Evolutionary conservation across 2,113 vertebrate species (phyloP).

Genomic region (Gasterosteus nipponicus): DNA sequence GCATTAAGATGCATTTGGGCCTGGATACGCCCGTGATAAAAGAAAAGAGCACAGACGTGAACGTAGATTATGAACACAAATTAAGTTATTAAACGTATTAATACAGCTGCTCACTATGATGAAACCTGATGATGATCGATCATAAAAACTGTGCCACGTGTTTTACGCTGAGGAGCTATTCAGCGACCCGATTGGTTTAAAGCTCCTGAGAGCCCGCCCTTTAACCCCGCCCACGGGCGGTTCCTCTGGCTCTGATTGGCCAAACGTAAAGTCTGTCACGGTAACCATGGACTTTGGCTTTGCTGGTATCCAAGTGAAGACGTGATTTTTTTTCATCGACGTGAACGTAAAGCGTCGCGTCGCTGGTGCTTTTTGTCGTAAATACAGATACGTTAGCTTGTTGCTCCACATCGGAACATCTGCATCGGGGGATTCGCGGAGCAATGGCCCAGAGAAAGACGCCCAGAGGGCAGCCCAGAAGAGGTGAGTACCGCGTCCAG

Average conservation of each 20-base stretch:
- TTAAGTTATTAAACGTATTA: no score
- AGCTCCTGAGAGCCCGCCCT: no score
- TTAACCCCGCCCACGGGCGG: no score
- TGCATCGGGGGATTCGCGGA: neutral
- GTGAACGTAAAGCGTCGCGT: neutral
- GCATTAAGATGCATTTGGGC: no score
- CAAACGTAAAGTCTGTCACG: no score
- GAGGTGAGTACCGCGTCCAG: constrained; percentile 54
- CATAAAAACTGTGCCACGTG: constrained; percentile 68
- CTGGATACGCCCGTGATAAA: no score
- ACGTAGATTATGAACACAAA: no score
- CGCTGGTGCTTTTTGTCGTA: neutral
- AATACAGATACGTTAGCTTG: neutral
- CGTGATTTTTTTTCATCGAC: constrained; percentile 26
- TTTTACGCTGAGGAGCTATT: neutral
- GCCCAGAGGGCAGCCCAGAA: constrained; percentile 41
- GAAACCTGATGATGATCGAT: neutral
- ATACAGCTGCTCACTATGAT: neutral
- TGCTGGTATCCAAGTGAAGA: neutral
- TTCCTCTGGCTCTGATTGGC: no score
- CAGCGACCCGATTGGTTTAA: no score
- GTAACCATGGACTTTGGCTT: no score
- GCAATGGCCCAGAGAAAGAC: constrained; percentile 65
- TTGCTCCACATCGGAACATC: neutral
- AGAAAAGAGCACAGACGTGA: no score